Conservation (phyloP, 2,113 vertebrate genomes). For the Burhinus oedicnemus region DNA sequence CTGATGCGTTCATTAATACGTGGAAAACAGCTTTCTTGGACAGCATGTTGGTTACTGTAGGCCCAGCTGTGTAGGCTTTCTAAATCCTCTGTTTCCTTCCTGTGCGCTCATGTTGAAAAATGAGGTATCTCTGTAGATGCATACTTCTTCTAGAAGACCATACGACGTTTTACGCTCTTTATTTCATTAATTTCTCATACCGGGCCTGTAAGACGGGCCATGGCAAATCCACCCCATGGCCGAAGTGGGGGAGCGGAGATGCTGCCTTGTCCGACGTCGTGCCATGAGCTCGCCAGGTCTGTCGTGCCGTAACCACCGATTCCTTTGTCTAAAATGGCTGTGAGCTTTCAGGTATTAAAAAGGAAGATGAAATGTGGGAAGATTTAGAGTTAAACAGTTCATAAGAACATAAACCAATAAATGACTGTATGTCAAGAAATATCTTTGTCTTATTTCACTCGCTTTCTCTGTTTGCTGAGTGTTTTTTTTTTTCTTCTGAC, state of each 20-base stretch:
- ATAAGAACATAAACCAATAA: neutral
- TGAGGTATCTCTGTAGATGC: rapidly evolving
- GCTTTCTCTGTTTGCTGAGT: neutral
- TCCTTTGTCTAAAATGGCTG: neutral
- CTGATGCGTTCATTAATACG: neutral
- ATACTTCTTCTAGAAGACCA: rapidly evolving
- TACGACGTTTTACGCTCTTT: rapidly evolving
- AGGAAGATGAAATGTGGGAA: rapidly evolving
- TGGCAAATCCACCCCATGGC: neutral
- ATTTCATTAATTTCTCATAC: neutral
- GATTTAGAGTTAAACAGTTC: neutral
- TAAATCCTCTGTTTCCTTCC: neutral
- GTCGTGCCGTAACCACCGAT: rapidly evolving
- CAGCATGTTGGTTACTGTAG: neutral
- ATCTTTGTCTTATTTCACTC: neutral
- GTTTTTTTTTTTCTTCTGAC: neutral
- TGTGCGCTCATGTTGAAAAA: neutral
- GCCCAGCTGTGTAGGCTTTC: neutral
- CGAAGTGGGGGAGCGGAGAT: too few species aligned
- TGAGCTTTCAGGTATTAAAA: neutral
- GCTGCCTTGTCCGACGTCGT: rapidly evolving
- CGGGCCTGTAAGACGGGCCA: rapidly evolving
- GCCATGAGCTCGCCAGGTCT: rapidly evolving
- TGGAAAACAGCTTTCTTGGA: neutral
- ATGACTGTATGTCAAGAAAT: neutral